These are phyloP conservation scores for Pachymerium ferrugineum DNA, from an alignment of 2,888 invertebrate species.

Conservation along the genomic window DNA sequence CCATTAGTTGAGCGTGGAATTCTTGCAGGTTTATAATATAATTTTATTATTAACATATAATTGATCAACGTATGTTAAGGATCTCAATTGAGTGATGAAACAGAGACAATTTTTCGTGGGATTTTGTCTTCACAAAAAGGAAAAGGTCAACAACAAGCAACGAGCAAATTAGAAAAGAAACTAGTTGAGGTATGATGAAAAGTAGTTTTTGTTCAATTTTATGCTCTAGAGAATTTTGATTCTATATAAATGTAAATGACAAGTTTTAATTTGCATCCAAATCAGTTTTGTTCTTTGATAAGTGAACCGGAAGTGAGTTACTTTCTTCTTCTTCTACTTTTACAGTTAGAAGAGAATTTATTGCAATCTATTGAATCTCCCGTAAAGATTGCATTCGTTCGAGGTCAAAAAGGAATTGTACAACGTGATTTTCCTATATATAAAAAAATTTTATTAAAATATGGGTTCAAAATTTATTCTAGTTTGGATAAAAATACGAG, in stretches of 20 bases:
- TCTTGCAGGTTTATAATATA: background rate
- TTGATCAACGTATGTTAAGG: no score
- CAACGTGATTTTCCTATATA: conserved; percentile 39
- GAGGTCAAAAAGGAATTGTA: conserved; percentile 39
- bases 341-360: background rate
- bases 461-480: conserved; percentile 28
- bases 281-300: background rate
- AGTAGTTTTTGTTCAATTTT: background rate
- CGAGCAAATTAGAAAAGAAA: background rate
- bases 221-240: background rate
- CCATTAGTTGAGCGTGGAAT: background rate
- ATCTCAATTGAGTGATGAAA: no score
- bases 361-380: background rate
- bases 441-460: conserved; percentile 37
- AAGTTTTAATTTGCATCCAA: background rate
- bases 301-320: background rate
- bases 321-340: no score
- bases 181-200: background rate
- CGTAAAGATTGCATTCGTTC: conserved; percentile 36
- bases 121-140: background rate
- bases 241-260: background rate
- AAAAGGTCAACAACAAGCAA: background rate
- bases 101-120: background rate
- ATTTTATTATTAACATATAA: background rate
- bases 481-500: background rate